Evolutionary conservation across 2,797 vertebrate species (phyloP).

Genomic region (Chromis chromis): DNA sequence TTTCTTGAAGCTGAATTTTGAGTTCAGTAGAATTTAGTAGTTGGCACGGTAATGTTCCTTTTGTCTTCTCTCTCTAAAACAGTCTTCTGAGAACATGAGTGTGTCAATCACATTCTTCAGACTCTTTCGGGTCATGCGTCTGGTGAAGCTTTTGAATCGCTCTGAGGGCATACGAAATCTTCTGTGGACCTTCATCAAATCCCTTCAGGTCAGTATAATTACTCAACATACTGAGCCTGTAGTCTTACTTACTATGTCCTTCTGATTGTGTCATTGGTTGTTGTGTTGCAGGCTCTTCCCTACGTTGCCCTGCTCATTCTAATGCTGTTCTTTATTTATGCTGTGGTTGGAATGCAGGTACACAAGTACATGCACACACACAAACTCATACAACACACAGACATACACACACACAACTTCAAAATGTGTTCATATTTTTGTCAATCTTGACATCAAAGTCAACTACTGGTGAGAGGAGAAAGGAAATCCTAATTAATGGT

Average conservation of each 20-base stretch:
- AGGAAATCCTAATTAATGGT: too few species aligned
- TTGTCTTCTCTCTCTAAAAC: constrained; percentile 16
- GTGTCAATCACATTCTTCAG: constrained; percentile 96
- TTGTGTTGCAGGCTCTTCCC: constrained; percentile 86
- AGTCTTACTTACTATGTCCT: background rate
- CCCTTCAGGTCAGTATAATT: constrained; percentile 88
- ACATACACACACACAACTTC: background rate
- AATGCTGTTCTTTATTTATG: constrained; percentile 94
- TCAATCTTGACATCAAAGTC: too few species aligned
- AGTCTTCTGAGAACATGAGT: constrained; percentile 89
- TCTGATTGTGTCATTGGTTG: background rate
- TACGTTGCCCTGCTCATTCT: constrained; percentile 73
- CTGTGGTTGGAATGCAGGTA: constrained; percentile 98
- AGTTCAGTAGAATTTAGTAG: background rate
- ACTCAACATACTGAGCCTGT: background rate
- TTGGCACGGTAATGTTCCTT: background rate
- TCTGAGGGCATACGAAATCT: constrained; percentile 94
- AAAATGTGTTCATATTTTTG: too few species aligned
- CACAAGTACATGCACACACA: background rate
- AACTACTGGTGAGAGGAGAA: too few species aligned
- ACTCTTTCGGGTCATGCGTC: constrained; percentile 93
- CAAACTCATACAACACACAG: background rate
- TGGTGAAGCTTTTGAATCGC: constrained; percentile 93
- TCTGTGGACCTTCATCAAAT: constrained; percentile 97
- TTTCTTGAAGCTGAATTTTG: background rate